Conservation (phyloP, 2,113 vertebrate species). For the Lophius piscatorius region DNA sequence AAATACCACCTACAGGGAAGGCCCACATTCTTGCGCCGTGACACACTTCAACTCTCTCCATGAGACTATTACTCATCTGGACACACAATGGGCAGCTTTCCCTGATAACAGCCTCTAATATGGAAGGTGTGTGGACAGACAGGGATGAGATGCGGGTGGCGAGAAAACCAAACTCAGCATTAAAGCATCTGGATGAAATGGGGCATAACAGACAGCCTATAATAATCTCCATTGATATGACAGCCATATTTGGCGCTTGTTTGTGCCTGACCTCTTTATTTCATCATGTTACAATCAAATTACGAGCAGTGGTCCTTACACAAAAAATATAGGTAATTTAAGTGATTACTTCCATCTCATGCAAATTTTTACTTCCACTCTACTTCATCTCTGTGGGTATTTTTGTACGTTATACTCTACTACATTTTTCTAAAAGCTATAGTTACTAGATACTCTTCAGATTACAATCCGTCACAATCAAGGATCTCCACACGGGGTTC, state of each 20-base stretch:
- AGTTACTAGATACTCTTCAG: too few relatives aligned
- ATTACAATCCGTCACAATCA: too few relatives aligned
- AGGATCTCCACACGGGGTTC: too few relatives aligned
- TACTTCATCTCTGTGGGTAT: too few relatives aligned
- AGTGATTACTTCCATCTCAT: too few relatives aligned
- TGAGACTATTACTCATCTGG: constrained; percentile 62
- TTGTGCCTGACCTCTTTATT: constrained; percentile 43
- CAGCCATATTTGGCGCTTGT: constrained; percentile 9
- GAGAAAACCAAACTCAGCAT: constrained; percentile 31
- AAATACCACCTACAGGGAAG: constrained; percentile 46
- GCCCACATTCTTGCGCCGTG: constrained; percentile 63
- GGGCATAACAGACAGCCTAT: constrained; percentile 29
- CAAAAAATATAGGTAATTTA: too few relatives aligned
- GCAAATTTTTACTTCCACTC: too few relatives aligned
- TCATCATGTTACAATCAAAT: constrained; percentile 43
- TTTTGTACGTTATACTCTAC: too few relatives aligned
- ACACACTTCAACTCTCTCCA: constrained; percentile 45
- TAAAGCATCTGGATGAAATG: constrained; percentile 59
- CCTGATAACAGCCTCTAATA: constrained; percentile 63
- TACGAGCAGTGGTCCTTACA: too few relatives aligned
- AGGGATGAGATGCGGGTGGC: constrained; percentile 50
- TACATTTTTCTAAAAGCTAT: too few relatives aligned
- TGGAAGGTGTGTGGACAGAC: constrained; percentile 64
- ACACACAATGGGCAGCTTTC: constrained; percentile 58
- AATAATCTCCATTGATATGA: constrained; percentile 21